A percentile compares a stretch with the other conserved stretches of the same genome.
phyloP scores from a whole-genome alignment of 2,113 vertebrate genomes.

The Rhinoderma darwinii region DNA sequence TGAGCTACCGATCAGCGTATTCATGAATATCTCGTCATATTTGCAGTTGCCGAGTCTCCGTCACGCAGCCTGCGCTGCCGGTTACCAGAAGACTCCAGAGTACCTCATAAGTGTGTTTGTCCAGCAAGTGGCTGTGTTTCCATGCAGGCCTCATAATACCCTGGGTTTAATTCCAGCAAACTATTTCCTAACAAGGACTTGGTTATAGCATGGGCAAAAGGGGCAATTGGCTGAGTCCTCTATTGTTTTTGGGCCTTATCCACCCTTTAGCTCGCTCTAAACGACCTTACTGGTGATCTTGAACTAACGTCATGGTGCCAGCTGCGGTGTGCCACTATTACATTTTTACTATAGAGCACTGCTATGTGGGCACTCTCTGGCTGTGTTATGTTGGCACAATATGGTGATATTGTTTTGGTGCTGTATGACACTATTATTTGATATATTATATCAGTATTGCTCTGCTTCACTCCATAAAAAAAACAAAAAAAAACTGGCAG shows the following conservation, averaged over 20 bases:
- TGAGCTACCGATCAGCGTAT: neutral
- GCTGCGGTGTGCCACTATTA: too few relatives aligned
- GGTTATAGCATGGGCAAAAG: neutral
- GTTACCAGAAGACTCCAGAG: neutral
- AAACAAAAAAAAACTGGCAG: too few relatives aligned
- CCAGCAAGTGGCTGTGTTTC: neutral
- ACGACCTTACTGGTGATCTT: too few relatives aligned
- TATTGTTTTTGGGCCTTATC: neutral
- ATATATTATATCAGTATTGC: too few relatives aligned
- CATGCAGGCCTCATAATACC: neutral
- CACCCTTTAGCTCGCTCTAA: too few relatives aligned
- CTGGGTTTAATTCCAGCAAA: neutral
- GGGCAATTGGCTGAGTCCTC: neutral
- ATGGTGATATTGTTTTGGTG: too few relatives aligned
- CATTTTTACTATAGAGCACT: too few relatives aligned
- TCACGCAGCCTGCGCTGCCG: neutral
- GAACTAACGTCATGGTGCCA: too few relatives aligned
- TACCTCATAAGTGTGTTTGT: neutral
- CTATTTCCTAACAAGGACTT: neutral
- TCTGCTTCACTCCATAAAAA: too few relatives aligned
- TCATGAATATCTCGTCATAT: neutral
- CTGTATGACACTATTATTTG: too few relatives aligned
- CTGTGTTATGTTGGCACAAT: too few relatives aligned
- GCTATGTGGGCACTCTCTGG: too few relatives aligned
- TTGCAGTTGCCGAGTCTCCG: neutral